A percentile compares a stretch with the other conserved stretches of the same genome.
phyloP scores from a whole-genome alignment of 2,113 vertebrate species.

The Aepyceros melampus region DNA sequence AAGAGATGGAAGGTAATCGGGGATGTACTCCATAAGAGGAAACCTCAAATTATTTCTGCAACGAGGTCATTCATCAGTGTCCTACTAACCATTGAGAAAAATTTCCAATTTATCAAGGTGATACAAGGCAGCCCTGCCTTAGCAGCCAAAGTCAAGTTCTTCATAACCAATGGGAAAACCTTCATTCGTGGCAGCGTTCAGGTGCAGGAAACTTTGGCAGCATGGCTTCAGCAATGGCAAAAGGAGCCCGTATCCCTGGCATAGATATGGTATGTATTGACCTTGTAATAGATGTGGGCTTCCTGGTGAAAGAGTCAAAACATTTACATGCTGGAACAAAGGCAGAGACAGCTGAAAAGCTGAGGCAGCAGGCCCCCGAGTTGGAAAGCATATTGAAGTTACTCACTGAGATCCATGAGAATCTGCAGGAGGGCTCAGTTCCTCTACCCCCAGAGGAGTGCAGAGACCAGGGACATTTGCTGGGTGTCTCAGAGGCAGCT shows the following conservation, averaged over 20 bases:
- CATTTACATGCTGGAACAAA: not conserved
- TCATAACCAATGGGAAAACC: not conserved
- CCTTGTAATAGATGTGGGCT: not conserved
- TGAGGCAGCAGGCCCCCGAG: not conserved
- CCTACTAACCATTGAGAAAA: too few species aligned
- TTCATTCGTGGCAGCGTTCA: not conserved
- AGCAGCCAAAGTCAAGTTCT: not conserved
- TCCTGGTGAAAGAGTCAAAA: not conserved
- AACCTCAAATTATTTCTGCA: too few species aligned
- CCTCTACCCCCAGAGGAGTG: accelerated
- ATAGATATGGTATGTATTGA: accelerated
- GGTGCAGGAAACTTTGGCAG: not conserved
- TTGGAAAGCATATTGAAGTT: not conserved
- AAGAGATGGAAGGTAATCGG: not conserved
- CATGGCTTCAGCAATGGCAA: not conserved
- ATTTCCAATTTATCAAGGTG: not conserved
- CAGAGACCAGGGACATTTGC: accelerated
- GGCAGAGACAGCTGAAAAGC: not conserved
- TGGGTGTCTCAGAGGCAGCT: not conserved
- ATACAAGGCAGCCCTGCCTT: not conserved
- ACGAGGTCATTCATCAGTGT: too few species aligned
- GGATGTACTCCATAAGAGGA: not conserved
- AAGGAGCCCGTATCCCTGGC: accelerated
- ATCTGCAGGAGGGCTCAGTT: accelerated
- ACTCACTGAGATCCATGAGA: not conserved